Evolutionary conservation across 2,113 vertebrate species (phyloP), one percentile per base, ranked within the genome.

Genomic region (Nycticryphes semicollaris): DNA sequence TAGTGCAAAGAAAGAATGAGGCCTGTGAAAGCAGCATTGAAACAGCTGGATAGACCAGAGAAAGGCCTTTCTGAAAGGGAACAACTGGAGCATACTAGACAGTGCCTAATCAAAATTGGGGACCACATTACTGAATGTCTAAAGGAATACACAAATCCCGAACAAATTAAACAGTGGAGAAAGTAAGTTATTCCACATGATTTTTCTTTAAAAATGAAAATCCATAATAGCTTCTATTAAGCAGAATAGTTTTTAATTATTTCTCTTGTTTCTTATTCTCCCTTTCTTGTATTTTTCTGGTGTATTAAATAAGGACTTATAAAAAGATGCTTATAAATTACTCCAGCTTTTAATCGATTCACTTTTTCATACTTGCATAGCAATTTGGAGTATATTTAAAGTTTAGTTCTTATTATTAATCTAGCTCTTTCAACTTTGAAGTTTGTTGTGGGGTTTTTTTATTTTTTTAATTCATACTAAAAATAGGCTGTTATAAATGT

Each of bases 1-100:
- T 96, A 99, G 99, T 99, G 99, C 96, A 99, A 99, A 97, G 99
- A 99, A 98, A 98, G 99, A 96, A 99, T 99, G 99, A 98, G 99
- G 53, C 99, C 99, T 12, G 99, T 99, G 60, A 99, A 99, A 96
- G 99, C 99, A 48, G 99, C 99, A 51, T 97, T 99, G 93, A 99
- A 99, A 97, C 99, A 99, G 96, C 98, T 99, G 97, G 99, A 99
- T 97, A 96, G 99, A 73, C 99, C 99, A 27, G 99, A 99, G 97
- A 99, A 99, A 97, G 99, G 99, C 30, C 98, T 99, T 92, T 99
- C 99, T 9, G 99, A 99, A 97, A 98, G 99, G 24, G 99, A 99
- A 96, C 99, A 99, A 95, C 98, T 99, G 14, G 99, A 99, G 51
- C 99, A 99, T 92, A 99, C 99, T 9, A 98, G 99, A 35, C 99